Evolutionary conservation across 2,888 invertebrate species (phyloP), one percentile per base, ranked within the genome.

Genomic region (Perdita meconis): DNA sequence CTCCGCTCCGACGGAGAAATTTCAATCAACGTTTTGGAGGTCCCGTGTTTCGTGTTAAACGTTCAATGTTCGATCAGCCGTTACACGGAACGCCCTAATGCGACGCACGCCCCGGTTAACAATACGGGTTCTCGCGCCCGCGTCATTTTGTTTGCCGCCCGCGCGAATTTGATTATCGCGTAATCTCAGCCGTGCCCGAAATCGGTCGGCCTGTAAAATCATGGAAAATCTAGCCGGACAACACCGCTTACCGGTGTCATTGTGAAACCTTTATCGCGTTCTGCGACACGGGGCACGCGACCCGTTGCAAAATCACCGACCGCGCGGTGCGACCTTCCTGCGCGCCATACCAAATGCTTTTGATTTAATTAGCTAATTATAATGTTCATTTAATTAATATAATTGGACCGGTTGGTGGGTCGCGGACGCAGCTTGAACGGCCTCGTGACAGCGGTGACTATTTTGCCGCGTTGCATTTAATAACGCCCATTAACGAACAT

Each of bases 401-500:
- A 89, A 90, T 87, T 88, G 86, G 88, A 85, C 84, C 81, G 81
- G 78, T 69, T 78, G 64, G 75, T 70, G 72, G 64, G 72, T n/a
- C 76, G 77, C 64, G 80, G 71, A 76, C 53, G 75, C 68, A 80
- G 74, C 71, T 81, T 72, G 81, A 64, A 68, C 79, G 60, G 19
- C 44, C 53, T n/a, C 69, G 78, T 67, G 81, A 82, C 82, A 81
- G 78, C 82, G 82, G 81, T 85, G 80, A 80, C 84, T 83, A 84
- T 86, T 87, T 89, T 85, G 82, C 86, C 88, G 87, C 86, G 86
- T 85, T 87, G 86, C 85, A 89, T 89, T 90, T 89, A 90, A 90
- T 90, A 89, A 89, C 90, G 87, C 80, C 89, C 90, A 88, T 90
- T 90, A 90, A 90, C 88, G 90, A 89, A 88, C 90, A 86, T 89